Percentiles rank a stretch among this genome's conserved stretches.
Conservation (phyloP, 2,113 vertebrate species). For the Eptesicus fuscus region DNA sequence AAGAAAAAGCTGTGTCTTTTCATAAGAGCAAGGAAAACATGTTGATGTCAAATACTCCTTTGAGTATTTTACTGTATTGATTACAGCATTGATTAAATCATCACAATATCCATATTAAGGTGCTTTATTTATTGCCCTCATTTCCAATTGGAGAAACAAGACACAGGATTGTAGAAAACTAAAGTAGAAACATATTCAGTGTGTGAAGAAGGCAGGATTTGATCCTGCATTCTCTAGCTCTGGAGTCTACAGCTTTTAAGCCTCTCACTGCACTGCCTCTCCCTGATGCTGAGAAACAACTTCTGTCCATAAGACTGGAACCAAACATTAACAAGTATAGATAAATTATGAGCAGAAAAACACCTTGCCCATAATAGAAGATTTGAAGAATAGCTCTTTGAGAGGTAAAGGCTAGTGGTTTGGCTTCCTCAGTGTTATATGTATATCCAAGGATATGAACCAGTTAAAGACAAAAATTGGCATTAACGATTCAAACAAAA, state of each 20-base stretch:
- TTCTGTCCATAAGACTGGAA: background rate
- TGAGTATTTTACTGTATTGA: background rate
- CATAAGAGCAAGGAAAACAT: background rate
- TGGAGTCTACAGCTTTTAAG: background rate
- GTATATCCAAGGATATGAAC: background rate
- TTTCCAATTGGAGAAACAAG: background rate
- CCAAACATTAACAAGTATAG: background rate
- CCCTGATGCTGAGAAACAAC: background rate
- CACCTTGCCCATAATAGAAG: background rate
- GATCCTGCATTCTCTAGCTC: background rate
- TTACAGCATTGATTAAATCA: background rate
- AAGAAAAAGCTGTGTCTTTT: background rate
- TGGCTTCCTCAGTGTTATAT: background rate
- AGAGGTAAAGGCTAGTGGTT: background rate
- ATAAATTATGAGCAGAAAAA: background rate
- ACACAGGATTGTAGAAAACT: background rate
- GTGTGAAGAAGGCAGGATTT: background rate
- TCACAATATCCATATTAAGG: background rate
- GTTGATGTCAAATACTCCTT: background rate
- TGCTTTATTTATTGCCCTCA: background rate
- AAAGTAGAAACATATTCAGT: background rate
- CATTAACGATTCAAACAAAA: background rate
- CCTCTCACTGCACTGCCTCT: background rate
- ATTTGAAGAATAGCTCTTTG: background rate
- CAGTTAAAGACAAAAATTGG: background rate